phyloP scores from a whole-genome alignment of 1,140 invertebrate species.

The Drosophila sulfurigaster region DNA sequence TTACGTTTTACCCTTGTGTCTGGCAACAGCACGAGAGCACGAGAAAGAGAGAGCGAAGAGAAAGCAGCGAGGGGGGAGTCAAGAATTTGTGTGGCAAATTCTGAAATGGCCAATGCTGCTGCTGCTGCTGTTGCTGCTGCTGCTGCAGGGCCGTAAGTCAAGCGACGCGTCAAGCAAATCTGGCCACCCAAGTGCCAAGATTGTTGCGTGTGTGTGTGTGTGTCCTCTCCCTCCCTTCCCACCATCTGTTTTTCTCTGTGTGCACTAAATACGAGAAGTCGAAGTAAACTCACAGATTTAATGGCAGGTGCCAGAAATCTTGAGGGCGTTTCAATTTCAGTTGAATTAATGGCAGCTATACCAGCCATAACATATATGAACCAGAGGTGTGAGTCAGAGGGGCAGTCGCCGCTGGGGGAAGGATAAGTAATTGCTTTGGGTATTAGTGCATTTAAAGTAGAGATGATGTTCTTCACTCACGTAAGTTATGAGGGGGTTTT shows the following conservation, averaged over 20 bases:
- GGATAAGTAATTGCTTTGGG: constrained; percentile 35
- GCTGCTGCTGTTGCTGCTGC: not conserved
- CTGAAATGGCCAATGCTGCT: constrained; percentile 48
- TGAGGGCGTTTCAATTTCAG: constrained; percentile 39
- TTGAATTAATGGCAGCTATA: constrained; percentile 29
- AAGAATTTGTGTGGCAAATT: constrained; percentile 28
- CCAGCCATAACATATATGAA: not conserved
- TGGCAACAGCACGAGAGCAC: not conserved
- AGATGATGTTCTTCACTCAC: constrained; percentile 5
- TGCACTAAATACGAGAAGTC: constrained; percentile 26
- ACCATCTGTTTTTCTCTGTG: constrained; percentile 11
- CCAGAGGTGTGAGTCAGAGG: not conserved
- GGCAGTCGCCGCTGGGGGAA: not conserved
- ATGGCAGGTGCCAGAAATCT: constrained; percentile 53
- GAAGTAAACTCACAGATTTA: constrained; percentile 43
- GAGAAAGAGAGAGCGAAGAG: not conserved
- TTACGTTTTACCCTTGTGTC: constrained; percentile 55
- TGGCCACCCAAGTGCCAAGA: constrained; percentile 46
- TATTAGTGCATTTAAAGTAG: constrained; percentile 30
- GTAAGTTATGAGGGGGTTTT: constrained; percentile 8
- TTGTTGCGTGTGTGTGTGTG: constrained; percentile 7
- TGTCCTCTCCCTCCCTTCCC: too few relatives aligned
- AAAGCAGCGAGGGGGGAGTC: not conserved
- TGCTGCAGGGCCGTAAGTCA: constrained; percentile 50
- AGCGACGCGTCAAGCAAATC: constrained; percentile 52